phyloP scores from a whole-genome alignment of 2,888 invertebrate genomes.

The Torymus tubicola region DNA sequence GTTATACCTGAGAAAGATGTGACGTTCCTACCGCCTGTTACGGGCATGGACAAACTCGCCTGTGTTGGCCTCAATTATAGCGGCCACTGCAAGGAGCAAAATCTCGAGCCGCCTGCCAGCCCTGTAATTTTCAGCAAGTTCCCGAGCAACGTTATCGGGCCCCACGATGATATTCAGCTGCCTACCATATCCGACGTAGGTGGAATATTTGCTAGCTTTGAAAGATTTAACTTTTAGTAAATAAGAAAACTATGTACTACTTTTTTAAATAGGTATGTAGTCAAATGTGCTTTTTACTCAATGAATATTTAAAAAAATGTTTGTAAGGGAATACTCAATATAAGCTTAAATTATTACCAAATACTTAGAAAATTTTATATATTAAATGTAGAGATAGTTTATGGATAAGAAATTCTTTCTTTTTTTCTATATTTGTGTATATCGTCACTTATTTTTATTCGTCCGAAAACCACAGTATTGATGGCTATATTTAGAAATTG shows the following conservation, averaged over 20 bases:
- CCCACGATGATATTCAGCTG: conserved; percentile 82
- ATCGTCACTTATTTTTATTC: background rate
- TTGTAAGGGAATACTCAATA: no score
- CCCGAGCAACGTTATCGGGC: conserved; percentile 86
- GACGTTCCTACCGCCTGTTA: conserved; percentile 84
- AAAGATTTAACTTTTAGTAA: no score
- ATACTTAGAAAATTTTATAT: no score
- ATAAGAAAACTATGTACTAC: no score
- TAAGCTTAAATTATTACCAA: no score
- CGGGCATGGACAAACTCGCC: conserved; percentile 88
- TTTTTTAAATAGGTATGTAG: no score
- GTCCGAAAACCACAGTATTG: background rate
- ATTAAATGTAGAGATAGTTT: no score
- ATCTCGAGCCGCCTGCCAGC: conserved; percentile 83
- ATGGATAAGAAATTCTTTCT: background rate
- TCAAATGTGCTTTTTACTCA: no score
- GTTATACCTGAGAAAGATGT: conserved; percentile 79
- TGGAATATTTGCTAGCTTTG: conserved; percentile 53
- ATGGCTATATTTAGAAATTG: conserved; percentile 35
- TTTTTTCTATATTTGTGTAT: background rate
- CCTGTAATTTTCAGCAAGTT: conserved; percentile 95
- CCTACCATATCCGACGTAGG: conserved; percentile 81
- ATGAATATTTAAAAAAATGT: no score
- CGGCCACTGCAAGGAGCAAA: conserved; percentile 91
- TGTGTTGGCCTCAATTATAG: conserved; percentile 92